Conservation (phyloP, 2,113 vertebrate species). For the Xenus cinereus region DNA sequence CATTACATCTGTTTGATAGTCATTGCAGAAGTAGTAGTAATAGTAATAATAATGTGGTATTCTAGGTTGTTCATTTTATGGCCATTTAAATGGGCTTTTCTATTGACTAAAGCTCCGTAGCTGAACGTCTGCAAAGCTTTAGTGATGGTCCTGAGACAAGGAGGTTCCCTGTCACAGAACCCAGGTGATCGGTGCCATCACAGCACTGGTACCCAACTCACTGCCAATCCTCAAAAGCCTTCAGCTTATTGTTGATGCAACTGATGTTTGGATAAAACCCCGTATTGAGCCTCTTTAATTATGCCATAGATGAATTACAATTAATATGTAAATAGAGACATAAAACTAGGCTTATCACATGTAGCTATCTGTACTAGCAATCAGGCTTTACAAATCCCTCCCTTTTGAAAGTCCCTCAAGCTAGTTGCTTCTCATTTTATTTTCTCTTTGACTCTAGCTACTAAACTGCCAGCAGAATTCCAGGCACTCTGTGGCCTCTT, state of each 20-base stretch:
- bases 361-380: conserved; percentile 42
- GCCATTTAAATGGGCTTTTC: conserved; percentile 8
- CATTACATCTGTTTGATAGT: background rate
- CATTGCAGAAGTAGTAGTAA: background rate
- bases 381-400: conserved; percentile 37
- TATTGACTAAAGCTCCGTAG: background rate
- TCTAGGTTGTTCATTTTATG: conserved; percentile 4
- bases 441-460: conserved; percentile 10
- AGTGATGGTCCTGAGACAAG: conserved; percentile 51
- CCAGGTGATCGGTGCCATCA: conserved; percentile 11
- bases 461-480: background rate
- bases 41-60: background rate
- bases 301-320: conserved; percentile 65
- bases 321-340: conserved; percentile 75
- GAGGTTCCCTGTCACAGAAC: conserved; percentile 29
- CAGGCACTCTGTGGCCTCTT: background rate
- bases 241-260: conserved; percentile 62
- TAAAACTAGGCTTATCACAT: conserved; percentile 57
- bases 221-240: conserved; percentile 39
- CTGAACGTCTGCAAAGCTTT: conserved; percentile 5
- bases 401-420: conserved; percentile 9
- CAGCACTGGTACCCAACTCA: conserved; percentile 34
- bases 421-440: conserved; percentile 7
- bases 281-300: conserved; percentile 62
- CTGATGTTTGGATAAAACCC: conserved; percentile 57